A percentile compares a stretch with the other conserved stretches of the same genome.
Conservation (phyloP, 2,113 vertebrate species). For the Hassar affinis region DNA sequence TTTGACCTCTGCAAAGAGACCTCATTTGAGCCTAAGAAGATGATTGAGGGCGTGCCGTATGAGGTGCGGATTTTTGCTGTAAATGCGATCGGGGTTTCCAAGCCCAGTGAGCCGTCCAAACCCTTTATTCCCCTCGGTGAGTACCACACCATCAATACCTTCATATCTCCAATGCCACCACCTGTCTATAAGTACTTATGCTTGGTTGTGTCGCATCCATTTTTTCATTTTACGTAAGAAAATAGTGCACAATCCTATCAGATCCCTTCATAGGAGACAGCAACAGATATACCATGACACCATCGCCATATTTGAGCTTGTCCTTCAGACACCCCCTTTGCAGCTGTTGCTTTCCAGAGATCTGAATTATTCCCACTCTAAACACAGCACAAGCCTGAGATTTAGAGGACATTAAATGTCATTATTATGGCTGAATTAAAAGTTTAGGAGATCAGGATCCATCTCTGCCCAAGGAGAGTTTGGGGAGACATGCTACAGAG, state of each 20-base stretch:
- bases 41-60: conserved; percentile 98
- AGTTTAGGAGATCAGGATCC: conserved; percentile 62
- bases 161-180: background rate
- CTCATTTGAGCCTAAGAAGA: conserved; percentile 95
- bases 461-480: conserved; percentile 49
- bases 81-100: conserved; percentile 92
- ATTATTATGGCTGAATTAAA: conserved; percentile 73
- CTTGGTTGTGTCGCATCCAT: conserved; percentile 22
- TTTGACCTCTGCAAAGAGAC: conserved; percentile 96
- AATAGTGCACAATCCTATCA: conserved; percentile 4
- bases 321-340: conserved; percentile 46
- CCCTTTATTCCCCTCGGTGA: conserved; percentile 93
- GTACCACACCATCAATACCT: conserved; percentile 54
- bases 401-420: conserved; percentile 70
- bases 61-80: conserved; percentile 95
- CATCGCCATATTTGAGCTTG: conserved; percentile 16
- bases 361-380: conserved; percentile 65
- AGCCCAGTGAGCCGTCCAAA: conserved; percentile 92
- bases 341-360: conserved; percentile 67
- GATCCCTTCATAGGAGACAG: background rate
- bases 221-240: conserved; percentile 23
- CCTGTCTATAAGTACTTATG: background rate
- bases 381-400: conserved; percentile 61
- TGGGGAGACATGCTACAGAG: conserved; percentile 48
- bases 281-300: conserved; percentile 4